Base-by-base conservation (phyloP, 2,797 vertebrate genomes). In the Bothrops alternatus region DNA sequence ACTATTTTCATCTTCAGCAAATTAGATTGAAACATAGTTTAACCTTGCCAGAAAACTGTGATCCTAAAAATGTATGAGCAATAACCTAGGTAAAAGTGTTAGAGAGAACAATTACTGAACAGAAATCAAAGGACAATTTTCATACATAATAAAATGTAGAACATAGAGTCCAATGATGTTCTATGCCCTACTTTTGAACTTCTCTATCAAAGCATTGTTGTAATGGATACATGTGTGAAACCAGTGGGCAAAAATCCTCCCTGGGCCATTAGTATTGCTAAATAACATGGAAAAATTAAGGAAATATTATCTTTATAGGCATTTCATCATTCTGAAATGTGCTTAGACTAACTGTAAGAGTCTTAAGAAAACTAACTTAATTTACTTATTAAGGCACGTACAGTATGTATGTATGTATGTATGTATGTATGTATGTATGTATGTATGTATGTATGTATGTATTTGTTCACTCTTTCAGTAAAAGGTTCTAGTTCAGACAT, bases 11-110 rank as follows among this genome's bases (percentile, higher is more conserved):
- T 88, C 23, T 90, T 37, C 56, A 93, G 57, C 65, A 88, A 82
- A 93, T 93, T 47, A 88, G 90, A 82, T 25, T 88, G 56, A 90
- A n/a, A 50, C 14, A 20, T 16, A 61, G 63, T 25, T 93, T 88
- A 88, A 90, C 56, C 47, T 93, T 25, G 60, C 26, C 42, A 60
- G 56, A 60, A 58, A 86, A 56, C 26, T 10, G 8, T 88, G 85
- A 37, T 87, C 28, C 55, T 65, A 37, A 53, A 61, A 90, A 88
- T 6, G 2, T 37, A 60, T 18, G 25, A 11, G 32, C 55, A 47
- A n/a, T 82, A 60, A n/a, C 20, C 18, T 78, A 87, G 55, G 47
- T 47, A 73, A 92, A 65, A 6, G 10, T 78, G 10, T 10, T 55
- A 63, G 18, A 28, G 69, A 61, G 26, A 89, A 42, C 88, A 42